Evolutionary conservation across 2,113 vertebrate genomes (phyloP).

Genomic region (Festucalex cinctus): DNA sequence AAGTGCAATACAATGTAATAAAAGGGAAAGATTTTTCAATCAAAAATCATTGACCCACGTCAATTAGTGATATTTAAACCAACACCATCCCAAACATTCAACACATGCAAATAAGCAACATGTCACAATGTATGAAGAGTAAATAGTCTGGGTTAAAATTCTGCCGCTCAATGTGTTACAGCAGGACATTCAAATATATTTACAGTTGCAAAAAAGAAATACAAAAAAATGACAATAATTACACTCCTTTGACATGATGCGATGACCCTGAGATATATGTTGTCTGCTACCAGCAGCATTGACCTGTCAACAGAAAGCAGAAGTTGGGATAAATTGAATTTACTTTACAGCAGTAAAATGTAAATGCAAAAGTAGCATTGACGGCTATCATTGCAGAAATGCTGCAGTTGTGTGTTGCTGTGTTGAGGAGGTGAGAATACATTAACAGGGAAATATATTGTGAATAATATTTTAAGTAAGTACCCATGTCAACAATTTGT

Average conservation of each 20-base stretch:
- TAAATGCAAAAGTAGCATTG: neutral
- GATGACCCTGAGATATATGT: neutral
- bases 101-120: neutral
- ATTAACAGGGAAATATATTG: neutral
- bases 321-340: neutral
- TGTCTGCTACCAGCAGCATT: slow-evolving; percentile 1
- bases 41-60: neutral
- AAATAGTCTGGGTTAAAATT: neutral
- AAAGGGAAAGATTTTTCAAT: neutral
- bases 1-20: neutral
- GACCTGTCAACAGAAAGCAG: neutral
- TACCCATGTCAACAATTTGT: neutral
- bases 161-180: neutral
- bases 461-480: neutral
- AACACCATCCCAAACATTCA: neutral
- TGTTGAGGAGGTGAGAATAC: neutral
- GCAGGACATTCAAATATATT: neutral
- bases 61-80: neutral
- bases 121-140: neutral
- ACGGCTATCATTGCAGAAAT: neutral
- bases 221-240: neutral
- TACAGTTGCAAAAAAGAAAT: neutral
- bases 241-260: neutral
- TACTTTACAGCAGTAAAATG: neutral
- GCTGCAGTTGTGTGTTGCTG: neutral